A percentile compares a stretch with the other conserved stretches of the same genome.
Conservation (phyloP, 2,888 invertebrate genomes). For the Sinodicranocentrus sp. region DNA sequence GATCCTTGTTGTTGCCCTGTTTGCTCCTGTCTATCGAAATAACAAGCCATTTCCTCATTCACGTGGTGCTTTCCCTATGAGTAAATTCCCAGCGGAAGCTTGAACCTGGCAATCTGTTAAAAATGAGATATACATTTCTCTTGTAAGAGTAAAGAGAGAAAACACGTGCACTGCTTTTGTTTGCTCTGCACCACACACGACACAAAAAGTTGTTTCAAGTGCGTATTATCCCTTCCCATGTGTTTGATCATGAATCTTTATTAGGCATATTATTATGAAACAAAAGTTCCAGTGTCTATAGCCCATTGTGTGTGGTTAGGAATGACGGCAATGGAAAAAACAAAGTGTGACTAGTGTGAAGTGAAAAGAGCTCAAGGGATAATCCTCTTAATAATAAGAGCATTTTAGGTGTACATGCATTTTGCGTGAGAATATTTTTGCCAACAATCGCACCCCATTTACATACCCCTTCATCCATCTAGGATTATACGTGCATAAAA, state of each 20-base stretch:
- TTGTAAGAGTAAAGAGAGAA: too few species aligned
- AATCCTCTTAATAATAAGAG: constrained; percentile 20
- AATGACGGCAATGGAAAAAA: background rate
- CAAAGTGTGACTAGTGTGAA: constrained; percentile 4
- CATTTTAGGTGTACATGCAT: background rate
- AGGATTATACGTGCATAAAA: background rate
- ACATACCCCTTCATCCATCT: too few species aligned
- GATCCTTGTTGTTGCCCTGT: constrained; percentile 13
- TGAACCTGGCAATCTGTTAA: background rate
- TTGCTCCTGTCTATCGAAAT: background rate
- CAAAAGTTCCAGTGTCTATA: too few species aligned
- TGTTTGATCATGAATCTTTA: background rate
- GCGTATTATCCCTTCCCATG: background rate
- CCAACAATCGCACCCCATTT: too few species aligned
- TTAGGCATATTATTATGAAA: too few species aligned
- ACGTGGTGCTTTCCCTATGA: background rate
- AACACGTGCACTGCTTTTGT: constrained; percentile 22
- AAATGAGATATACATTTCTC: background rate
- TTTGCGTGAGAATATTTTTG: background rate
- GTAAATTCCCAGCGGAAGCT: background rate
- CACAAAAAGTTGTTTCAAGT: background rate
- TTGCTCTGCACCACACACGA: background rate
- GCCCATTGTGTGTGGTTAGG: constrained; percentile 1
- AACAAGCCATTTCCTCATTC: background rate
- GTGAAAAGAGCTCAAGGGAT: constrained; percentile 25